These are phyloP conservation scores for Papilio aristodemus DNA, from an alignment of 1,140 invertebrate genomes.

Conservation along the genomic window DNA sequence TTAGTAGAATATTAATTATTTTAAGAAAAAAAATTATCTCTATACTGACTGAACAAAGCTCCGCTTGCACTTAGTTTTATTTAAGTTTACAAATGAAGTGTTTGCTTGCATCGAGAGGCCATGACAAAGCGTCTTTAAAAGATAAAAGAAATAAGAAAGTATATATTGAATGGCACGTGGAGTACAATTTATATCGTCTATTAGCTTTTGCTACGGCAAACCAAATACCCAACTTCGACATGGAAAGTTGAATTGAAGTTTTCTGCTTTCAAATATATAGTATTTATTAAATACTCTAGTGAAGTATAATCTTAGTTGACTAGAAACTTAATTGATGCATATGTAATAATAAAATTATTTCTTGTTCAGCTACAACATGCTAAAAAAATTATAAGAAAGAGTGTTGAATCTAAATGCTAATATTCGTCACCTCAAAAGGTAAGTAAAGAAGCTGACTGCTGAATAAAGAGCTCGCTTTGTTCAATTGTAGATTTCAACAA, in stretches of 20 bases:
- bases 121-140: not conserved
- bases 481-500: constrained; percentile 10
- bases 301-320: no score
- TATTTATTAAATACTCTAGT: no score
- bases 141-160: not conserved
- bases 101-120: not conserved
- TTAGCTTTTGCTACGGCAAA: not conserved
- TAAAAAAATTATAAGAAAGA: not conserved
- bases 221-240: no score
- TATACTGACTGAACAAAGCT: no score
- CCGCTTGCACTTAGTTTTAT: no score
- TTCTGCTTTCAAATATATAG: no score
- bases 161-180: not conserved
- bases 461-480: constrained; percentile 19
- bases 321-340: no score
- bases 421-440: constrained; percentile 2
- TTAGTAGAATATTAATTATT: no score
- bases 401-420: not conserved
- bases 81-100: not conserved
- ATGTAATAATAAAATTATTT: no score
- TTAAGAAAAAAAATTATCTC: no score
- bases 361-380: no score
- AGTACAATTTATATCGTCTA: not conserved
- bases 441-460: constrained; percentile 8
- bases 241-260: no score